These are phyloP conservation scores for Eucidaris tribuloides DNA, from an alignment of 35 echinoderm and acorn worm genomes.

Conservation along the genomic window DNA sequence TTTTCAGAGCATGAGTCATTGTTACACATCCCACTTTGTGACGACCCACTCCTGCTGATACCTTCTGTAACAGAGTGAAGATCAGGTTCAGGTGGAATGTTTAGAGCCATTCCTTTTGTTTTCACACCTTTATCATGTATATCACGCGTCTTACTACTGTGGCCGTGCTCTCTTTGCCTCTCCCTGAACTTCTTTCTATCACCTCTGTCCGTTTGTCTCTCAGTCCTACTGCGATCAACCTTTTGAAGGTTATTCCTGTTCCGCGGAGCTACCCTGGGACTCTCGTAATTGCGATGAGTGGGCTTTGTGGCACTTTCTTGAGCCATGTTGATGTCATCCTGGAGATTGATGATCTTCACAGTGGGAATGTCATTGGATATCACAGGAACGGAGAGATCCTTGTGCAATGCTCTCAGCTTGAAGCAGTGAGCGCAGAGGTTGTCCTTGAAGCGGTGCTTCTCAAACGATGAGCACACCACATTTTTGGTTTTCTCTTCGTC, in stretches of 20 bases:
- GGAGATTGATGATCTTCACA: constrained; percentile 1
- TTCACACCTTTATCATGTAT: neutral
- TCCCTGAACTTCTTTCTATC: constrained; percentile 22
- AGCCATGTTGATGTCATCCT: neutral
- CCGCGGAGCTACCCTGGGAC: constrained; percentile 6
- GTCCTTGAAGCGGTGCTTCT: constrained; percentile 45
- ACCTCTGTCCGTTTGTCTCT: neutral
- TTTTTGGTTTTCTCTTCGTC: constrained; percentile 35
- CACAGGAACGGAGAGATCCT: neutral
- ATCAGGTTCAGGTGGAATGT: constrained; percentile 32
- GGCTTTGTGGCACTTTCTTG: neutral
- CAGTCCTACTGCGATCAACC: neutral
- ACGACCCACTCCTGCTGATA: neutral
- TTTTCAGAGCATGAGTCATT: constrained; percentile 27
- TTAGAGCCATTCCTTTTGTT: constrained; percentile 8
- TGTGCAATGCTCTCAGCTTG: constrained; percentile 28
- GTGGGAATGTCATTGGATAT: neutral
- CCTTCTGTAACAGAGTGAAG: neutral
- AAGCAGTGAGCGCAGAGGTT: constrained; percentile 49
- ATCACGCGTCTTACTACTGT: constrained; percentile 9
- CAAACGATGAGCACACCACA: constrained; percentile 31
- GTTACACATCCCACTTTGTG: neutral
- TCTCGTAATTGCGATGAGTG: neutral
- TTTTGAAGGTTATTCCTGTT: constrained; percentile 17
- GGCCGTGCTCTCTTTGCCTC: neutral